phyloP scores from a whole-genome alignment of 2,113 vertebrate genomes.

The Acanthochromis polyacanthus region DNA sequence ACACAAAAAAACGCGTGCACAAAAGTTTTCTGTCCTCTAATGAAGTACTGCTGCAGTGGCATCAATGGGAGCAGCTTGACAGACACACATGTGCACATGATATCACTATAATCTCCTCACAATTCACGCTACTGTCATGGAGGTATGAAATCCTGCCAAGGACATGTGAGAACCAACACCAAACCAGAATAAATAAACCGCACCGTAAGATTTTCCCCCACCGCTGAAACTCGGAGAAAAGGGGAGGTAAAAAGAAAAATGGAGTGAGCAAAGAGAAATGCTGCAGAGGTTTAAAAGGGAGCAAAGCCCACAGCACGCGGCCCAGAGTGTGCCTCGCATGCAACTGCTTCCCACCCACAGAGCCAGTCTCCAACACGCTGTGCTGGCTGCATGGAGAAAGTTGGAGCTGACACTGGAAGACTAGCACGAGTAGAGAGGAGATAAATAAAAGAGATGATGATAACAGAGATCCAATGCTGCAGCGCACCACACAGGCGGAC shows the following conservation, averaged over 20 bases:
- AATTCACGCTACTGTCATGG: conserved; percentile 76
- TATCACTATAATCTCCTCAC: conserved; percentile 67
- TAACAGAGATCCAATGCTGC: conserved; percentile 21
- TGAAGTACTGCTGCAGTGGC: conserved; percentile 28
- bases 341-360: conserved; percentile 79
- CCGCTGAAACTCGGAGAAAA: conserved; percentile 52
- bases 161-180: conserved; percentile 80
- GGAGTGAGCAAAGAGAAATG: conserved; percentile 59
- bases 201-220: conserved; percentile 77
- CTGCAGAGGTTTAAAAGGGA: conserved; percentile 66
- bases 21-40: conserved; percentile 32
- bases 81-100: conserved; percentile 40
- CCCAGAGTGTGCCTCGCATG: conserved; percentile 76
- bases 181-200: conserved; percentile 82
- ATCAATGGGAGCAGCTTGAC: conserved; percentile 27
- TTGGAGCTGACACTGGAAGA: conserved; percentile 45
- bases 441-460: conserved; percentile 42
- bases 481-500: background rate
- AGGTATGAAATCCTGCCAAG: conserved; percentile 76
- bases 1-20: conserved; percentile 28
- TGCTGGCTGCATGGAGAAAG: conserved; percentile 45
- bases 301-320: conserved; percentile 69
- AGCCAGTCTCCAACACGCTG: conserved; percentile 58
- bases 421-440: conserved; percentile 22
- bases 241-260: conserved; percentile 54